phyloP scores from a whole-genome alignment of 1,140 invertebrate genomes.

The Achatina immaculata region DNA sequence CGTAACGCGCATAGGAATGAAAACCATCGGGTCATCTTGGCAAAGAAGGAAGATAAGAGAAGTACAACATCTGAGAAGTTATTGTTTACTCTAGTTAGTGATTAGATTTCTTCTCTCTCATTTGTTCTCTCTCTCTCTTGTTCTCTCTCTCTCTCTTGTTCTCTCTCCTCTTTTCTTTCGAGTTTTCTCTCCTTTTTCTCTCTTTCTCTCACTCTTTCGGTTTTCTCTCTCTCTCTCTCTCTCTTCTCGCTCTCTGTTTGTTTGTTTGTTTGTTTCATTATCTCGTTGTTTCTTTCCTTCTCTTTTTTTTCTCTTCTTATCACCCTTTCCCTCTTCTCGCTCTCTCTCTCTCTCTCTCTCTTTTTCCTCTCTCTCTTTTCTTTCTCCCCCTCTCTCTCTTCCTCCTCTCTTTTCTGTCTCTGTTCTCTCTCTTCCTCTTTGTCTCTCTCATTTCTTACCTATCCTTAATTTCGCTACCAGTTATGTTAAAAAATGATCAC shows the following conservation, averaged over 20 bases:
- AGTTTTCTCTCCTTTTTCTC: neutral
- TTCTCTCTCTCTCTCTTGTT: neutral
- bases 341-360: too few relatives aligned
- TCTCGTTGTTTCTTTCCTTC: slow-evolving; percentile 4
- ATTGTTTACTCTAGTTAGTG: neutral
- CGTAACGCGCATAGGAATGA: too few relatives aligned
- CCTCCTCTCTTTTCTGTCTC: too few relatives aligned
- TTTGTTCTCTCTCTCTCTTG: neutral
- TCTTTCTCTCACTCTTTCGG: neutral
- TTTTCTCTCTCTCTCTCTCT: neutral
- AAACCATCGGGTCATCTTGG: neutral
- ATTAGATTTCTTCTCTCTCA: neutral
- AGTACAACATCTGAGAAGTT: neutral
- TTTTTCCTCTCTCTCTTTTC: neutral
- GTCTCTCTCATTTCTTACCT: too few relatives aligned
- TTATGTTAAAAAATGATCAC: too few relatives aligned
- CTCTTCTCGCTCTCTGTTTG: neutral
- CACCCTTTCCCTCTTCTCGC: too few relatives aligned
- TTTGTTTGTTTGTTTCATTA: neutral
- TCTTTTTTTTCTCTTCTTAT: neutral
- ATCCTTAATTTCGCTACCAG: neutral
- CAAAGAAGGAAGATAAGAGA: neutral
- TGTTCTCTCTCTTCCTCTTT: too few relatives aligned
- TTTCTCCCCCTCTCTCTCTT: slow-evolving; percentile 18
- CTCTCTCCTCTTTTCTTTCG: neutral